Evolutionary conservation across 1,140 invertebrate genomes (phyloP).

Genomic region (Drosophila eugracilis): DNA sequence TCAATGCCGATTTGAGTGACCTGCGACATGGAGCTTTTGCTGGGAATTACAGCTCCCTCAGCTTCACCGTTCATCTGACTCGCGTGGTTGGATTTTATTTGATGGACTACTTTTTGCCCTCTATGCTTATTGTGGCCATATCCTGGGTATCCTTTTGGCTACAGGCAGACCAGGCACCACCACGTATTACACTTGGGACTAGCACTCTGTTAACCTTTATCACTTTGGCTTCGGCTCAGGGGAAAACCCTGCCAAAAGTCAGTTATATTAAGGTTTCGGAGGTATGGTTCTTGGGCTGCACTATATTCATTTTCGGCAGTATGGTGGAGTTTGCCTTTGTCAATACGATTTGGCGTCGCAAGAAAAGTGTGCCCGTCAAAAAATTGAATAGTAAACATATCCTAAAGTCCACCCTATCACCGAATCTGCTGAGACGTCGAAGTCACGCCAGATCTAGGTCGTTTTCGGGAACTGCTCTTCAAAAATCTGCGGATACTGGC

Average conservation of each 20-base stretch:
- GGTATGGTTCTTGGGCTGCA: conserved; percentile 95
- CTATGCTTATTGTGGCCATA: conserved; percentile 93
- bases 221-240: conserved; percentile 91
- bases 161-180: conserved; percentile 93
- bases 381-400: conserved; percentile 94
- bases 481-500: conserved; percentile 82
- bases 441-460: conserved; percentile 89
- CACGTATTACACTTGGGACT: conserved; percentile 92
- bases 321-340: conserved; percentile 96
- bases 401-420: conserved; percentile 92
- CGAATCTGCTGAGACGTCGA: conserved; percentile 88
- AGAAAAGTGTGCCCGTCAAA: conserved; percentile 92
- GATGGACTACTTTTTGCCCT: conserved; percentile 95
- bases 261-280: conserved; percentile 96
- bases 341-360: conserved; percentile 94
- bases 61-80: conserved; percentile 91
- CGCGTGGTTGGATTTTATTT: conserved; percentile 94
- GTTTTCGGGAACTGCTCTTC: conserved; percentile 88
- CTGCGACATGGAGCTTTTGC: conserved; percentile 90
- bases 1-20: conserved; percentile 88
- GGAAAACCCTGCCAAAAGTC: conserved; percentile 93
- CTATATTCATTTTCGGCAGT: conserved; percentile 93
- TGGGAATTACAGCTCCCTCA: conserved; percentile 92
- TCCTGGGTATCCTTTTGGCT: conserved; percentile 97
- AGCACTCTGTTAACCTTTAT: conserved; percentile 95